Percentiles rank a stretch among this genome's conserved stretches.
These are phyloP conservation scores for Sceloporus tristichus DNA, from an alignment of 2,113 vertebrate genomes.

Conservation along the genomic window DNA sequence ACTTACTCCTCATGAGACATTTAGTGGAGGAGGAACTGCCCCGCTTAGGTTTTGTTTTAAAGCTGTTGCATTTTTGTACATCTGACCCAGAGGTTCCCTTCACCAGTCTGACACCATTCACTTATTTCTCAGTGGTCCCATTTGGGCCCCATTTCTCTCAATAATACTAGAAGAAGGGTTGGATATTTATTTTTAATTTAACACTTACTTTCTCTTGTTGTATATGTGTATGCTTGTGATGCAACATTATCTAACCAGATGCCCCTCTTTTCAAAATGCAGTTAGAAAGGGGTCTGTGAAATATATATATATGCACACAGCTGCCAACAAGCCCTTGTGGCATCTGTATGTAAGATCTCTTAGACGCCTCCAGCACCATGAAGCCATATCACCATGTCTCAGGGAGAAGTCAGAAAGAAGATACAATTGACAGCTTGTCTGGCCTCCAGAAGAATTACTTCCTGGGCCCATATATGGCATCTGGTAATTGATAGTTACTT, in stretches of 20 bases:
- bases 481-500: conserved; percentile 18
- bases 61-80: not conserved
- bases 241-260: not conserved
- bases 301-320: not conserved
- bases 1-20: not conserved
- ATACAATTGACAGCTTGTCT: not conserved
- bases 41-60: not conserved
- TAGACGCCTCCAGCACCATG: not conserved
- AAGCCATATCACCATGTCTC: not conserved
- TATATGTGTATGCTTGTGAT: not conserved
- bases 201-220: not conserved
- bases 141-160: not conserved
- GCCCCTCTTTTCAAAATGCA: not conserved
- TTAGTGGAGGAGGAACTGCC: not conserved
- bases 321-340: not conserved
- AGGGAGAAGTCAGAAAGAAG: not conserved
- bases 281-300: not conserved
- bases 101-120: not conserved
- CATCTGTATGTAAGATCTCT: not conserved
- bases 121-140: not conserved
- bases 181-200: not conserved
- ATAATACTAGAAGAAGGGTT: not conserved
- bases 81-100: not conserved
- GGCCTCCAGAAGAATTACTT: conserved; percentile 6
- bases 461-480: not conserved